Base-by-base conservation (phyloP, 2,888 invertebrate genomes). In the Noctua fimbriata region DNA sequence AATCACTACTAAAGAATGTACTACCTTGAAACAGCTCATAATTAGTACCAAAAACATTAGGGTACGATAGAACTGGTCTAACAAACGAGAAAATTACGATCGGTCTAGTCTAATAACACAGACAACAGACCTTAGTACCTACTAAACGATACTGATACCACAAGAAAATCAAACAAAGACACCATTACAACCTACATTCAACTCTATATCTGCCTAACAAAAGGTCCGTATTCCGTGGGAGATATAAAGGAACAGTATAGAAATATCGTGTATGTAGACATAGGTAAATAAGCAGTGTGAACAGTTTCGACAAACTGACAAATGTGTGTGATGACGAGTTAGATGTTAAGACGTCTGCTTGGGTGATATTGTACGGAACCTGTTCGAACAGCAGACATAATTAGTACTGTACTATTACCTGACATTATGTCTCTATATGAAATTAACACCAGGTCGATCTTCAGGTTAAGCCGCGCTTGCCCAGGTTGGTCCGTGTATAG, bases 201-300 rank as follows among this genome's bases (percentile, higher is more conserved):
- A 81, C 79, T 69, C 71, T 82, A 73, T 36, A 12, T 2, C 1
- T 2, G 0, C 36, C n/a, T 1, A 0, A 1, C 4, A 60, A 47
- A 82, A 67, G 44, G 71, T 63, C 1, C 0, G 2, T 58, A 60
- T 67, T 78, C 18, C 2, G 0, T 69, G 16, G 14, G 36, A 32
- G 5, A 7, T 9, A 2, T 14, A 65, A 24, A 72, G 52, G 9
- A 47, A 75, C 65, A 77, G 52, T 60, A 82, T 75, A 75, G 72
- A 82, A 81, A 87, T 63, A 81, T 83, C 65, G 14, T 79, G 70
- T 76, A 73, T 71, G 71, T 55, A 72, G 79, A 74, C 41, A 28
- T 70, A 10, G 24, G 74, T 76, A 89, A 87, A 89, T 81, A 90
- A n/a, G 28, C 47, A 71, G 86, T 89, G 89, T 89, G 87, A 89